Evolutionary conservation across 2,888 invertebrate species (phyloP).

Genomic region (Parnassius glacialis): DNA sequence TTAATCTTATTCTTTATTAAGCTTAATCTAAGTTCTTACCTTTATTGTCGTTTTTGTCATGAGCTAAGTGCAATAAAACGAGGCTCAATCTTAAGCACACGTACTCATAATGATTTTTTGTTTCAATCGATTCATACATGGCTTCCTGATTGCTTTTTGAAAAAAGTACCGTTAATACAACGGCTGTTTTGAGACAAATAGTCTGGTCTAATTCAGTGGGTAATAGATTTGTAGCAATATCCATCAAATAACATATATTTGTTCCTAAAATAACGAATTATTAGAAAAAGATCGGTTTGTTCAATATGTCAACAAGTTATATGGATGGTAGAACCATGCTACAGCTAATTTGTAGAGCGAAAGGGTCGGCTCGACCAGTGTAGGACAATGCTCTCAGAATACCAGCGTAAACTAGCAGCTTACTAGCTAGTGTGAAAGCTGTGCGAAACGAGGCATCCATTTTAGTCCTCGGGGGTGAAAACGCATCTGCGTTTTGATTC

Average conservation of each 20-base stretch:
- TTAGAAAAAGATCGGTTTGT: neutral
- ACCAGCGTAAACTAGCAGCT: no score
- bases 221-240: constrained; percentile 52
- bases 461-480: no score
- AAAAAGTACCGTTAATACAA: constrained; percentile 58
- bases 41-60: constrained; percentile 59
- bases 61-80: constrained; percentile 53
- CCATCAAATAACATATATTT: constrained; percentile 61
- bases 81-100: constrained; percentile 62
- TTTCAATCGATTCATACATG: constrained; percentile 32
- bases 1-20: no score
- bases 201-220: constrained; percentile 53
- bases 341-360: no score
- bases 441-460: no score
- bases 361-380: no score
- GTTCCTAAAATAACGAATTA: constrained; percentile 44
- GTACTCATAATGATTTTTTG: constrained; percentile 51
- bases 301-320: no score
- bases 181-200: constrained; percentile 54
- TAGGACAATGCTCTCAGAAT: no score
- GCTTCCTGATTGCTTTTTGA: constrained; percentile 47
- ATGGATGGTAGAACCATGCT: no score
- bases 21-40: constrained; percentile 41
- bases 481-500: no score
- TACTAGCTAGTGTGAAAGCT: no score